These are phyloP conservation scores for Sinodicranocentrus sp. DNA, from an alignment of 2,888 invertebrate genomes.

Conservation along the genomic window DNA sequence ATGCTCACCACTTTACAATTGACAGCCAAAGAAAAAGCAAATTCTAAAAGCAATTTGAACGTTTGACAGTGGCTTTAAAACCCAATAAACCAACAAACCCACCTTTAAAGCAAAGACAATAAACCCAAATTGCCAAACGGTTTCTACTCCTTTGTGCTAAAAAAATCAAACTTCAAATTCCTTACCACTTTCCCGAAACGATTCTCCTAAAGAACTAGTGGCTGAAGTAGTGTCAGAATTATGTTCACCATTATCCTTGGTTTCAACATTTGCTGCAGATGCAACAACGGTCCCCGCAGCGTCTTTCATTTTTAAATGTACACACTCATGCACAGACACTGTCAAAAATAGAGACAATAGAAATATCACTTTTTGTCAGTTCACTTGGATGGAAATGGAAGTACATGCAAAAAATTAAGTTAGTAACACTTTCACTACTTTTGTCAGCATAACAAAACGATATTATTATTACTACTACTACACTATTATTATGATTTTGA, in stretches of 20 bases:
- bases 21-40: background rate
- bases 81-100: background rate
- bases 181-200: constrained; percentile 76
- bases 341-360: constrained; percentile 16
- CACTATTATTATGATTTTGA: background rate
- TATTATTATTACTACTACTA: background rate
- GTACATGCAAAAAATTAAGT: constrained; percentile 41
- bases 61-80: background rate
- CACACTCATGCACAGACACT: constrained; percentile 2
- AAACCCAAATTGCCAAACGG: too few species aligned
- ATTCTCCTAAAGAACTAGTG: constrained; percentile 74
- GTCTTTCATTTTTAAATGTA: constrained; percentile 60
- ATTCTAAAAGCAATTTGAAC: background rate
- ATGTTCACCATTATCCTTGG: constrained; percentile 62
- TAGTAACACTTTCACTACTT: constrained; percentile 60
- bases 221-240: constrained; percentile 72
- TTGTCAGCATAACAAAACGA: constrained; percentile 4
- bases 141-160: too few species aligned
- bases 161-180: background rate
- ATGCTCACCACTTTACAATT: too few species aligned
- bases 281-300: constrained; percentile 47
- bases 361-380: constrained; percentile 44
- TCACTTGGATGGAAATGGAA: constrained; percentile 2
- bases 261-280: constrained; percentile 49
- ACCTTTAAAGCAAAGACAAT: background rate